Percentiles rank a stretch among this genome's conserved stretches.
Conservation (phyloP, 2,797 vertebrate species). For the Parauchenoglanis punctatus region DNA sequence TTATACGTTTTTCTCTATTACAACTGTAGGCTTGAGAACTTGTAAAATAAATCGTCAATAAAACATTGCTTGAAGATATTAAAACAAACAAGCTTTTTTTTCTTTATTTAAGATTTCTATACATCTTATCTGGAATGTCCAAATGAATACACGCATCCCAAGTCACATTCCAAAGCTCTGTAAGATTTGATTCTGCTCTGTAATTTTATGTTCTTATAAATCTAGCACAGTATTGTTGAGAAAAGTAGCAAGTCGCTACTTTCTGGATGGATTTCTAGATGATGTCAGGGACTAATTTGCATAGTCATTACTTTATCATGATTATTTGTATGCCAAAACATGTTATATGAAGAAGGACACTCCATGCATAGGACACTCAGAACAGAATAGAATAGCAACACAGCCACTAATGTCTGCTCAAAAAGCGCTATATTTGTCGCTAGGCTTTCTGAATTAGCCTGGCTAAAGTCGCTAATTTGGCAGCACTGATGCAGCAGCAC, state of each 20-base stretch:
- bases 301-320: background rate
- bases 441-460: background rate
- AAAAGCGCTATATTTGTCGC: background rate
- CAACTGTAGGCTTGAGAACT: constrained; percentile 76
- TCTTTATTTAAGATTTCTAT: background rate
- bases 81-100: constrained; percentile 42
- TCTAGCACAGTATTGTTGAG: background rate
- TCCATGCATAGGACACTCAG: background rate
- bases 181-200: too few species aligned
- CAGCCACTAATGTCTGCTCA: background rate
- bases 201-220: background rate
- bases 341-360: background rate
- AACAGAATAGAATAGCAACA: background rate
- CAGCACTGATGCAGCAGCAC: background rate
- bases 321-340: background rate
- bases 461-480: background rate
- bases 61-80: constrained; percentile 76
- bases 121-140: background rate
- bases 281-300: background rate
- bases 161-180: background rate
- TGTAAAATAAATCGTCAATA: constrained; percentile 74
- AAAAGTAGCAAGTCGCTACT: background rate
- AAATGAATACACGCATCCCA: background rate
- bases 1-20: constrained; percentile 56
- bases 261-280: background rate